These are phyloP conservation scores for Hydrochoerus hydrochaeris DNA, from an alignment of 2,113 vertebrate genomes.

Conservation along the genomic window DNA sequence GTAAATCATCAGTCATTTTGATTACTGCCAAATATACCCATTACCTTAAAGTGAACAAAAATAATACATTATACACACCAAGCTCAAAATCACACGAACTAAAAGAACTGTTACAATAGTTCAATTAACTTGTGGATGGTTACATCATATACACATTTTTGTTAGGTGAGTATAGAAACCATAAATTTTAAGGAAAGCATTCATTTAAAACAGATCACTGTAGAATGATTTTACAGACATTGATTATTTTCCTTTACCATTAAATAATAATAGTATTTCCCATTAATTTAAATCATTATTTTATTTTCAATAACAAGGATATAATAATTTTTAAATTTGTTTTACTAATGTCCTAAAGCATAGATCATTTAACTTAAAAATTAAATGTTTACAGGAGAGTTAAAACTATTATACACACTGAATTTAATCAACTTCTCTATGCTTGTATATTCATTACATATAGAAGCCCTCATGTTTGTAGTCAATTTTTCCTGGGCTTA, in stretches of 20 bases:
- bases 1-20: constrained; percentile 47
- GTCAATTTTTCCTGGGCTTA: background rate
- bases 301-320: background rate
- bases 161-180: constrained; percentile 45
- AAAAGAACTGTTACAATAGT: constrained; percentile 1
- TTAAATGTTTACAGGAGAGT: background rate
- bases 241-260: constrained; percentile 48
- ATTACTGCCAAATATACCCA: constrained; percentile 55
- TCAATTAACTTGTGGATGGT: constrained; percentile 21
- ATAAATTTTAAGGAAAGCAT: constrained; percentile 3
- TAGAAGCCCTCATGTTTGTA: background rate
- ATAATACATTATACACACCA: constrained; percentile 8
- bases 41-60: constrained; percentile 58
- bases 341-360: constrained; percentile 9
- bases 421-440: background rate
- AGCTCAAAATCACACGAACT: constrained; percentile 54
- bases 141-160: background rate
- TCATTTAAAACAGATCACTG: constrained; percentile 53
- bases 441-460: background rate
- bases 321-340: constrained; percentile 6
- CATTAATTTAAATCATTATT: constrained; percentile 16
- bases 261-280: background rate
- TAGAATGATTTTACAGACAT: background rate
- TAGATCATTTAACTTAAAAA: constrained; percentile 14
- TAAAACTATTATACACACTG: background rate